Conservation (phyloP, 2,888 invertebrate species). For the Stegophylla sp. region DNA sequence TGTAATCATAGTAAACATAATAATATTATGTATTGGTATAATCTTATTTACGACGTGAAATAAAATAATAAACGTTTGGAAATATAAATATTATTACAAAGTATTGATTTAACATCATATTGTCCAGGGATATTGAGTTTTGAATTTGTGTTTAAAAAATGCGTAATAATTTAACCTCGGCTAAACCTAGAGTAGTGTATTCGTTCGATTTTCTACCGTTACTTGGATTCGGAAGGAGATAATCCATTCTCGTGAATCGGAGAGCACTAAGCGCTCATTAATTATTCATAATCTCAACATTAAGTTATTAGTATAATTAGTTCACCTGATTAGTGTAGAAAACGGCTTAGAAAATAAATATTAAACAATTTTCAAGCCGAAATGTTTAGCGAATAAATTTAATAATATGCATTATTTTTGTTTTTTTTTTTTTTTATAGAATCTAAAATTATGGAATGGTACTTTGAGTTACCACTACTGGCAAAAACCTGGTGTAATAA, state of each 20-base stretch:
- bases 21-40: not conserved
- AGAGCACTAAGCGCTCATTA: not conserved
- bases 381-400: not conserved
- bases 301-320: not conserved
- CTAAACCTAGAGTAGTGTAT: too few species aligned
- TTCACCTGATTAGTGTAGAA: too few species aligned
- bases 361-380: too few species aligned
- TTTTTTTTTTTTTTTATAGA: slow-evolving; percentile 69
- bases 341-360: too few species aligned
- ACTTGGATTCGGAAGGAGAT: too few species aligned
- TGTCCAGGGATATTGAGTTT: too few species aligned
- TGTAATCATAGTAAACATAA: not conserved
- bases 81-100: not conserved
- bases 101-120: too few species aligned
- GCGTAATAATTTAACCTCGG: too few species aligned
- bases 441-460: slow-evolving; percentile 82
- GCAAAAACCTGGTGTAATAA: slow-evolving; percentile 84
- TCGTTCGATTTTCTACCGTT: too few species aligned
- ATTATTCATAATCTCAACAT: not conserved
- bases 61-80: not conserved
- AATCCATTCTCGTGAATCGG: too few species aligned
- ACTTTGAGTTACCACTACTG: slow-evolving; percentile 86
- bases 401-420: slow-evolving; percentile 18
- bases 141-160: too few species aligned
- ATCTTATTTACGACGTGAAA: not conserved